These are phyloP conservation scores for Drosophila paracracens DNA, from an alignment of 2,888 invertebrate species.

Conservation along the genomic window DNA sequence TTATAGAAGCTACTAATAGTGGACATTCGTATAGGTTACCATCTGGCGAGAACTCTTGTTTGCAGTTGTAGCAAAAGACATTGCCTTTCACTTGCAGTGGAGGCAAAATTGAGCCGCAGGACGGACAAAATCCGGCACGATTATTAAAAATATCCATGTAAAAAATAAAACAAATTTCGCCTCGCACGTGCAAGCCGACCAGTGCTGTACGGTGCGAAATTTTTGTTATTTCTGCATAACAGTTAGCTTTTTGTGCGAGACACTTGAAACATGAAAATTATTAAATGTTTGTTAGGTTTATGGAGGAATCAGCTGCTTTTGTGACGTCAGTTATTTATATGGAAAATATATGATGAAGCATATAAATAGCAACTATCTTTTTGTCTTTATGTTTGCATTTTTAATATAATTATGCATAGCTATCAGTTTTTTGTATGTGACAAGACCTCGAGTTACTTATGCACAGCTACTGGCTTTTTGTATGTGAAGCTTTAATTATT, in stretches of 20 bases:
- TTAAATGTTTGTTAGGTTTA: background rate
- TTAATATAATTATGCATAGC: background rate
- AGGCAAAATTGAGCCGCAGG: constrained; percentile 95
- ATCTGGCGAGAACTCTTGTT: constrained; percentile 87
- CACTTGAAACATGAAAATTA: background rate
- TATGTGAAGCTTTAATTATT: too few relatives aligned
- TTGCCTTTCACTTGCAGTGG: constrained; percentile 88
- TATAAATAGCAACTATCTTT: background rate
- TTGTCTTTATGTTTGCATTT: background rate
- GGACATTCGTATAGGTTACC: constrained; percentile 85
- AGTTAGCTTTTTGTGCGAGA: constrained; percentile 17
- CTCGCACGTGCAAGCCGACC: constrained; percentile 50
- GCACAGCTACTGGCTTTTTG: background rate
- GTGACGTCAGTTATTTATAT: background rate
- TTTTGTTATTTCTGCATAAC: constrained; percentile 13
- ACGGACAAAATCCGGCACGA: constrained; percentile 92
- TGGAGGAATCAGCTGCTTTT: background rate
- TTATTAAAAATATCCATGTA: constrained; percentile 83
- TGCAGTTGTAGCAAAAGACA: constrained; percentile 90
- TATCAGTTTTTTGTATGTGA: background rate
- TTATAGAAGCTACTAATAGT: background rate
- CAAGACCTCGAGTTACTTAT: background rate
- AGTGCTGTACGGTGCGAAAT: constrained; percentile 26
- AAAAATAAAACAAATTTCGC: constrained; percentile 55
- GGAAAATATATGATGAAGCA: background rate